Conservation (phyloP, 2,113 vertebrate genomes). For the Nycticebus coucang region DNA sequence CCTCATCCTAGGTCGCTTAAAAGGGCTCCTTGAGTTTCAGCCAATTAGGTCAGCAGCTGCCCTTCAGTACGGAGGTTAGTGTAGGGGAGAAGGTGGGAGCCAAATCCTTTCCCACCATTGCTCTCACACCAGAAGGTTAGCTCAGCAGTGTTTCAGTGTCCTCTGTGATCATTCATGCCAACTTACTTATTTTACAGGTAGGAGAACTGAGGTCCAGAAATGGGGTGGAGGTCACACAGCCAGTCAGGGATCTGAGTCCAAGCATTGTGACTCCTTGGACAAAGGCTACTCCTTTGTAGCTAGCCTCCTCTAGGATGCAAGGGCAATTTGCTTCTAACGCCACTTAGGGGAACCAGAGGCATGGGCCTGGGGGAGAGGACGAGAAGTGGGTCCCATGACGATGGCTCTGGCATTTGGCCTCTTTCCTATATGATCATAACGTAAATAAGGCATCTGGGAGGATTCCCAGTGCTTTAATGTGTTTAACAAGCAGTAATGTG, state of each 20-base stretch:
- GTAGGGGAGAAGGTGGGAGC: not conserved
- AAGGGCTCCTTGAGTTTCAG: not conserved
- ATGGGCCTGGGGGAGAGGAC: not conserved
- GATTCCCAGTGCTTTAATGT: constrained; percentile 25
- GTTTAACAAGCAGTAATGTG: constrained; percentile 67
- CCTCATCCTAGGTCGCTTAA: not conserved
- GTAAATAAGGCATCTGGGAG: constrained; percentile 66
- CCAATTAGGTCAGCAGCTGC: not conserved
- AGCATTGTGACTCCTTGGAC: not conserved
- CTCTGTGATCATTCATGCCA: not conserved
- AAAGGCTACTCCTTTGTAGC: too few relatives aligned
- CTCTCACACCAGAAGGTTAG: fast-evolving
- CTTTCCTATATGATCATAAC: constrained; percentile 20
- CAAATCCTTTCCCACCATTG: not conserved
- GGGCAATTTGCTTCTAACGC: not conserved
- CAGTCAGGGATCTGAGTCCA: not conserved
- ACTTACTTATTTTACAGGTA: not conserved
- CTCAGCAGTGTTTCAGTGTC: not conserved
- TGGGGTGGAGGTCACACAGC: not conserved
- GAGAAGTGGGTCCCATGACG: not conserved
- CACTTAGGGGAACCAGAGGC: not conserved
- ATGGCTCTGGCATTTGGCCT: not conserved
- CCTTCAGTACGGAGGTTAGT: not conserved
- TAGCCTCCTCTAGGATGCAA: not conserved
- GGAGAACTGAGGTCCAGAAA: not conserved